Evolutionary conservation across 2,797 vertebrate species (phyloP), one percentile per base, ranked within the genome.

Genomic region (Amblyraja radiata): DNA sequence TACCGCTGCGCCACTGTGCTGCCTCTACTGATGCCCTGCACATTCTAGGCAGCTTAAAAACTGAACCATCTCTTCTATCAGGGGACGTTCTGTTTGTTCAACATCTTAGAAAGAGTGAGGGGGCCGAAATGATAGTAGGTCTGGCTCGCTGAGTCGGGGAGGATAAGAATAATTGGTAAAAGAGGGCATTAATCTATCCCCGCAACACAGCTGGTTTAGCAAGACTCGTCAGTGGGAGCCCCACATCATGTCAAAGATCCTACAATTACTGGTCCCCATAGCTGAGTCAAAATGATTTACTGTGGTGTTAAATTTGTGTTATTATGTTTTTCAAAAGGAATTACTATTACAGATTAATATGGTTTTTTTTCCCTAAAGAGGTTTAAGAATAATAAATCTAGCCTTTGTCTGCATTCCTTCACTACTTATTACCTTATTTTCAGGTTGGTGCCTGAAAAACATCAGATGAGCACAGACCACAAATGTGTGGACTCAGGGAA

Each of bases 221-320:
- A 0, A 36, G 84, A 68, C 84, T 9, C 36, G n/a, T 36, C 28
- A 68, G 84, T 32, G 65, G 16, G n/a, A 36, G 36, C 65, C 36
- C 61, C 21, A n/a, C n/a, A 65, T 68, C 68, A 32, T 68, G 84
- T 88, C 84, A 36, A 88, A 21, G 61, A 63, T 68, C n/a, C 32
- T 88, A 68, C 36, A 88, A 68, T 36, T 68, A 88, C 84, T 88
- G 84, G 36, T 88, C 63, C 36, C 84, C 36, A 14, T 63, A 88
- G 84, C 16, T 68, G 14, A 16, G 61, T 68, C 84, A 88, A 13
- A 23, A 13, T 88, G 84, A 68, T 88, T 88, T 68, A 36, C 84
- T 65, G 61, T 32, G n/a, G 1, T 68, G 61, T 16, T 36, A 68
- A 88, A 68, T 88, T 36, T 68, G 54, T 61, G 54, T 61, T 84